These are phyloP conservation scores for Agrypnus murinus DNA, from an alignment of 2,888 invertebrate species.

Conservation along the genomic window DNA sequence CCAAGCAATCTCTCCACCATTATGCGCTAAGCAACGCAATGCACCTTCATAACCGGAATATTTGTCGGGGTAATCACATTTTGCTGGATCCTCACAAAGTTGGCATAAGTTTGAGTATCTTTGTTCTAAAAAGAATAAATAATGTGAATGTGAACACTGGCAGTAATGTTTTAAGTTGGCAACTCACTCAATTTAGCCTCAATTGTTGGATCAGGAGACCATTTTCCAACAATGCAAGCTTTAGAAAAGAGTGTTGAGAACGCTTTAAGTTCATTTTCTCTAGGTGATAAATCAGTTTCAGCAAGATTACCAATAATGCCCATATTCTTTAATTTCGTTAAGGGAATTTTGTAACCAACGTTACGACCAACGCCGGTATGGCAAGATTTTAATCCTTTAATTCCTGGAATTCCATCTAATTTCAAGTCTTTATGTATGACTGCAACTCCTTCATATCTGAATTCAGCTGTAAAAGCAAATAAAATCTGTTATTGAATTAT, in stretches of 20 bases:
- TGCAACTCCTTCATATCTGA: slow-evolving; percentile 88
- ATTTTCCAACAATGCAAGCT: slow-evolving; percentile 90
- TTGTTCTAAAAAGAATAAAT: slow-evolving; percentile 74
- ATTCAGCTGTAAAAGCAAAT: slow-evolving; percentile 81
- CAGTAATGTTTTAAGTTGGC: too few relatives aligned
- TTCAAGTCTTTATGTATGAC: slow-evolving; percentile 85
- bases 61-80: slow-evolving; percentile 87
- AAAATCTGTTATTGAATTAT: too few relatives aligned
- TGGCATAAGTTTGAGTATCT: slow-evolving; percentile 86
- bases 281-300: slow-evolving; percentile 80
- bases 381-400: slow-evolving; percentile 87
- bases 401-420: slow-evolving; percentile 78
- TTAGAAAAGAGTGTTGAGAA: slow-evolving; percentile 86
- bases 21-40: slow-evolving; percentile 85
- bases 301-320: slow-evolving; percentile 80
- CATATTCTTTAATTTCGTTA: slow-evolving; percentile 84
- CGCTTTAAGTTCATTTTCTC: slow-evolving; percentile 88
- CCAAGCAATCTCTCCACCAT: slow-evolving; percentile 90
- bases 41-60: slow-evolving; percentile 93
- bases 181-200: slow-evolving; percentile 82
- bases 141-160: too few relatives aligned
- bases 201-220: slow-evolving; percentile 84
- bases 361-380: slow-evolving; percentile 92
- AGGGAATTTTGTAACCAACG: slow-evolving; percentile 90
- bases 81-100: slow-evolving; percentile 83